Base-by-base conservation (phyloP, 2,797 vertebrate genomes). In the Rhodeus uyekii region DNA sequence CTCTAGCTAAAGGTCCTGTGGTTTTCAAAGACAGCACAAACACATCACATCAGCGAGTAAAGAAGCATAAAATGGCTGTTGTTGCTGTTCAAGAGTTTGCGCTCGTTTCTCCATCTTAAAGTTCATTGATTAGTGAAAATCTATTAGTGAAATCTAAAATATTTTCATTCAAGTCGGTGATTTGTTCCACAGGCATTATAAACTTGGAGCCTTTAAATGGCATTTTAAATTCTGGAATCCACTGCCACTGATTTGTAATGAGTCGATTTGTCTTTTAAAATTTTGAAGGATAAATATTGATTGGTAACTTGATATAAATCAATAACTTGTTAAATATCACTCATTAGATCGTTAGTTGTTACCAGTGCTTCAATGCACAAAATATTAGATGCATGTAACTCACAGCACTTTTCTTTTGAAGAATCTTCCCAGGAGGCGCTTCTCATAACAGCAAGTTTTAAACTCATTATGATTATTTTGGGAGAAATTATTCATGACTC, bases 321-420 rank as follows among this genome's bases (percentile, higher is more conserved):
- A n/a, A n/a, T n/a, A n/a, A n/a, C n/a, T n/a, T n/a, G n/a, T n/a
- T n/a, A n/a, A n/a, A n/a, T n/a, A n/a, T n/a, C n/a, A n/a, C n/a
- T n/a, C n/a, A n/a, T n/a, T n/a, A n/a, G n/a, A n/a, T n/a, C n/a
- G n/a, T n/a, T n/a, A 34, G 5, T 34, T 34, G 34, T 34, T 34
- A 34, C 34, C 34, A 34, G 34, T 34, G 34, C 5, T 3, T 34
- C 34, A 34, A 34, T 3, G 34, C 34, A 34, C 34, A 34, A 34
- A n/a, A n/a, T n/a, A n/a, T n/a, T n/a, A n/a, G n/a, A n/a, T n/a
- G n/a, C n/a, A n/a, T 18, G 38, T 34, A 60, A 38, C 46, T 80
- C 80, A 16, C 55, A 65, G 61, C 50, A 61, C 12, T n/a, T 58
- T 27, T 53, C 64, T 29, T 83, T 68, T 64, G 60, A 83, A 75